Evolutionary conservation across 1,140 invertebrate genomes (phyloP), one percentile per base, ranked within the genome.

Genomic region (Meloidogyne floridensis): DNA sequence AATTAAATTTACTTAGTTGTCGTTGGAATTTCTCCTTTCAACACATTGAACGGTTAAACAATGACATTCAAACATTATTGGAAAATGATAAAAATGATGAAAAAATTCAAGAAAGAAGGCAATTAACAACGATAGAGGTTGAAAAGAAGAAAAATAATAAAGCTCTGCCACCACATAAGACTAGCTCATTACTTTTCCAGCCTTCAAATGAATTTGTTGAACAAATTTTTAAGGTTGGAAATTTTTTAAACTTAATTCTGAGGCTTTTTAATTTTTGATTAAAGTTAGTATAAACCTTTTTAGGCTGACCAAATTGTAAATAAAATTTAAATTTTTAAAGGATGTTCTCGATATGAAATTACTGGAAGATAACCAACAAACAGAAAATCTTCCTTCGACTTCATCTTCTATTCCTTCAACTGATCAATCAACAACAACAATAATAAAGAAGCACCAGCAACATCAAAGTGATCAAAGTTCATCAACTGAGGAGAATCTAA

Each of bases 221-320:
- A 13, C 59, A 75, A 42, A 71, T 82, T 15, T 82, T 82, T 65
- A 75, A 82, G 71, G 81, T 82, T 20, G 42, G 7, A 15, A 51
- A 42, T 54, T 56, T 76, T 8, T 76, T 13, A n/a, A 43, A 51
- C 2, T 32, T 42, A 56, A 43, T 32, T 42, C 32, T 32, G 15
- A 18, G n/a, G 6, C 53, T 18, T 75, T 47, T 51, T 8, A 3
- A 56, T 20, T 75, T 18, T 32, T 42, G 47, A 47, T 8, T 32
- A 32, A 32, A 32, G 32, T 32, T 32, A 32, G 32, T 32, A 32
- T 32, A 32, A 32, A 32, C 32, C 32, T 32, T 32, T 32, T 32
- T 32, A 32, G 32, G 32, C 32, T 32, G 32, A 32, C 32, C 32
- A 32, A 32, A 32, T 32, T 76, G 3, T 54, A 65, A 53, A 20